Conservation (phyloP, 2,797 vertebrate genomes). For the Sebastiscus tertius region DNA sequence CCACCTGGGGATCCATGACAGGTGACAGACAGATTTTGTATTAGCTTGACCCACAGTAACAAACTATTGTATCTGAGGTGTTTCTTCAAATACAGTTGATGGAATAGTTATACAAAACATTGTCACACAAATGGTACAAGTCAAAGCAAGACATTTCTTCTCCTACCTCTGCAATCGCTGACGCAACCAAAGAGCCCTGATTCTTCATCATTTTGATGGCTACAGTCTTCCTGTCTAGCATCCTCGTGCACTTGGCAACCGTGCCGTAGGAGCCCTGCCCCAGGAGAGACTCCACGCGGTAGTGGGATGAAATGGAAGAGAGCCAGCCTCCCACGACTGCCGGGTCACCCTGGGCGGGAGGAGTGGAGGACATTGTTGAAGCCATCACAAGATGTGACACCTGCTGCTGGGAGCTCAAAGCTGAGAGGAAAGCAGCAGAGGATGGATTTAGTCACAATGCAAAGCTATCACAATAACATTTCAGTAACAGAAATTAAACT, state of each 20-base stretch:
- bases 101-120: neutral
- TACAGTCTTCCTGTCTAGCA: neutral
- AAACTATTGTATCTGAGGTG: neutral
- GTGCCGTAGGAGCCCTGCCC: neutral
- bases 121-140: neutral
- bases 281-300: neutral
- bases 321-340: neutral
- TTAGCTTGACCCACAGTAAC: neutral
- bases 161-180: neutral
- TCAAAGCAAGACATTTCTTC: neutral
- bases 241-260: neutral
- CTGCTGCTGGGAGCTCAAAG: neutral
- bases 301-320: neutral
- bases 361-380: neutral
- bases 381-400: neutral
- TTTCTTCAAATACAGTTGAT: neutral
- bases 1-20: neutral
- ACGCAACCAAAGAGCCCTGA: neutral
- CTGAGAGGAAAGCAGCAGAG: neutral
- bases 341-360: neutral
- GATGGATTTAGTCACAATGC: neutral
- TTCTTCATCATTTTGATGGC: slow-evolving; percentile 16
- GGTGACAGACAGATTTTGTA: neutral
- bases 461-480: neutral
- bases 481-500: neutral